Evolutionary conservation across 2,888 invertebrate genomes (phyloP).

Genomic region (Piscicola geometra): DNA sequence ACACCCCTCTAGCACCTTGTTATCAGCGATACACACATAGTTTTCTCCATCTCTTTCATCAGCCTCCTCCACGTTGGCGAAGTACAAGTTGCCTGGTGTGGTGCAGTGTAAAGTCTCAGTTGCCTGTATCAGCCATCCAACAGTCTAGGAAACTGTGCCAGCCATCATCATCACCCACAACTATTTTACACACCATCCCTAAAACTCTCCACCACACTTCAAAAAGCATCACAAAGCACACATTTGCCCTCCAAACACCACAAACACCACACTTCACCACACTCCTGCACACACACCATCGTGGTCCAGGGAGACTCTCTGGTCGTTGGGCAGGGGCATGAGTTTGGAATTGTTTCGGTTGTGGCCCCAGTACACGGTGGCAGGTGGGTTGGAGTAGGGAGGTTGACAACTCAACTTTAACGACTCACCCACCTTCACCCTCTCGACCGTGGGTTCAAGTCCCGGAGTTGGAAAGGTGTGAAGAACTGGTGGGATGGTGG

Average conservation of each 20-base stretch:
- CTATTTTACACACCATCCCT: background rate
- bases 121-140: no score
- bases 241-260: no score
- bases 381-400: slow-evolving; percentile 40
- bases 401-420: slow-evolving; percentile 38
- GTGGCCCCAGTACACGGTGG: slow-evolving; percentile 39
- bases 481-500: slow-evolving; percentile 21
- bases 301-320: slow-evolving; percentile 38
- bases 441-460: slow-evolving; percentile 33
- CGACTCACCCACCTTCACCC: slow-evolving; percentile 34
- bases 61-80: slow-evolving; percentile 35
- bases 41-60: slow-evolving; percentile 31
- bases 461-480: slow-evolving; percentile 35
- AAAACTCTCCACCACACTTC: no score
- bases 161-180: no score
- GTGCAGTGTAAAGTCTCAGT: no score
- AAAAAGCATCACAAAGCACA: no score
- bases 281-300: slow-evolving; percentile 28
- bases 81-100: slow-evolving; percentile 37
- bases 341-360: slow-evolving; percentile 29
- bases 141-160: no score
- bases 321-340: slow-evolving; percentile 27
- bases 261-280: no score
- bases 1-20: no score
- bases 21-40: slow-evolving; percentile 38